Conservation (phyloP, 2,113 vertebrate species). For the Psittacara wagleri region DNA sequence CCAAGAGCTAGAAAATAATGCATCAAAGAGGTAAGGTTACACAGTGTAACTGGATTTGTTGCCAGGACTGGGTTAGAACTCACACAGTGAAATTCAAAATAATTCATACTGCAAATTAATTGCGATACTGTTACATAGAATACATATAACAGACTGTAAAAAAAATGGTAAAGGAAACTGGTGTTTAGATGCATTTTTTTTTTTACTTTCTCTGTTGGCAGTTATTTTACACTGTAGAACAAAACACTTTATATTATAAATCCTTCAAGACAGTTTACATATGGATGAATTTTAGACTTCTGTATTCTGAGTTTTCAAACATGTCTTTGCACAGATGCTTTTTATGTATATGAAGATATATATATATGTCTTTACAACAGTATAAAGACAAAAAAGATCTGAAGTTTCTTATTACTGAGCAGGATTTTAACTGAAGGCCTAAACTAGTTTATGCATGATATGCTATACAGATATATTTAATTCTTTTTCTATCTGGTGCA, state of each 20-base stretch:
- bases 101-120: neutral
- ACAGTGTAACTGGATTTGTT: neutral
- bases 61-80: neutral
- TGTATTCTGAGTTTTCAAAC: neutral
- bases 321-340: neutral
- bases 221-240: neutral
- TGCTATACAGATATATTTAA: neutral
- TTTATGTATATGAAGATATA: neutral
- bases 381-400: neutral
- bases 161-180: neutral
- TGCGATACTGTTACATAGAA: neutral
- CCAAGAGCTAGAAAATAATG: constrained; percentile 1
- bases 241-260: neutral
- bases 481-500: neutral
- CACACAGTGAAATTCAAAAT: neutral
- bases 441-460: neutral
- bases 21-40: neutral
- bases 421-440: constrained; percentile 2
- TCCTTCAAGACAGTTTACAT: neutral
- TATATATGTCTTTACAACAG: neutral
- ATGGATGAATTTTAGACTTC: neutral
- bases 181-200: neutral
- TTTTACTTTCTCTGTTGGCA: neutral
- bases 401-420: neutral
- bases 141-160: neutral